Evolutionary conservation across 2,888 invertebrate species (phyloP), one percentile per base, ranked within the genome.

Genomic region (Harpalus rufipes): DNA sequence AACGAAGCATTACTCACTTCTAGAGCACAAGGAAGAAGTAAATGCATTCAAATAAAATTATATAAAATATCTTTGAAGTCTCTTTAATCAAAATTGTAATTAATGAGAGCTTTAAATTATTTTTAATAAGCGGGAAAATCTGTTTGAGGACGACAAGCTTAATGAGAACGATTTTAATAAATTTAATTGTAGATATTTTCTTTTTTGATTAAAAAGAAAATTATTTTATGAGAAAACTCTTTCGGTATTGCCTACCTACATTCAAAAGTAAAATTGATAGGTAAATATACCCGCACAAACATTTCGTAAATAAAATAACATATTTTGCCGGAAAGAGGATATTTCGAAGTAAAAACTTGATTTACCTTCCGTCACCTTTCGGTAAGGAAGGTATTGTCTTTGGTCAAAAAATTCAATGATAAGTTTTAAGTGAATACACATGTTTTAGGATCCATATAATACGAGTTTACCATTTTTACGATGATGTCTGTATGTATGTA

Each of bases 101-200:
- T 74, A 74, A 74, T 56, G 74, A 44, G 74, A 74, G 74, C 74
- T 74, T 74, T 74, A 51, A 56, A 74, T 51, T 51, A 51, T 74
- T 74, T 74, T 74, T 74, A 74, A 74, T 74, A 74, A 74, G 51
- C 44, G 16, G 8, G 18, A 74, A 74, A 44, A 74, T 74, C 25
- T 12, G 56, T 7, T 41, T 51, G 44, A 2, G 16, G 44, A 74
- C 12, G 74, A 56, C 74, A 51, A 51, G 51, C 74, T 74, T 74
- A 56, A 44, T 51, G 68, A 68, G 68, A 68, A 65, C 12, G 68
- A 68, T 56, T 74, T 74, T 74, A 74, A 74, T 74, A 74, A 74
- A 51, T 51, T 74, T 74, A 74, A 74, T 51, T 59, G 44, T 10
- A 51, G 44, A 51, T 51, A 7, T 51, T 51, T 51, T 51, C 44